phyloP scores from a whole-genome alignment of 2,888 invertebrate genomes.

The Octonoba sinensis region DNA sequence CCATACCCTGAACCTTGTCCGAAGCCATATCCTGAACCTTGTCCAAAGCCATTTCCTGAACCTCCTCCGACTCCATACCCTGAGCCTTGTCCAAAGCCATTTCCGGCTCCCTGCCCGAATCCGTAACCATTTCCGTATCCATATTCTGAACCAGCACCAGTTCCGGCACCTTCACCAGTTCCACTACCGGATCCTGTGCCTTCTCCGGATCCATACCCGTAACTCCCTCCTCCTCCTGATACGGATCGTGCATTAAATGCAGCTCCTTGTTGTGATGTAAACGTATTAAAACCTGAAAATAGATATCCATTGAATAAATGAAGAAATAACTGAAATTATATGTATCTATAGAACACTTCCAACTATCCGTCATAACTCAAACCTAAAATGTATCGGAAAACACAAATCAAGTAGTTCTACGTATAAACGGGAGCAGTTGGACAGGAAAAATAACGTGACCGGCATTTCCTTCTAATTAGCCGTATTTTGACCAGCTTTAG shows the following conservation, averaged over 20 bases:
- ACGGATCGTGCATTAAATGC: too few relatives aligned
- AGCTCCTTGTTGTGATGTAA: neutral
- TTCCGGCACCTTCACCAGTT: too few relatives aligned
- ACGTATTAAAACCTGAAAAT: too few relatives aligned
- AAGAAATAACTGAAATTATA: too few relatives aligned
- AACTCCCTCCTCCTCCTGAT: neutral
- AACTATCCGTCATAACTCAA: neutral
- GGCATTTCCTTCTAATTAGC: too few relatives aligned
- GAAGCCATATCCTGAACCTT: neutral
- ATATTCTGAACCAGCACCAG: neutral
- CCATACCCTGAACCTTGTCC: neutral
- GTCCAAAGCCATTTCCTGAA: neutral
- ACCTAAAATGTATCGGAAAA: too few relatives aligned
- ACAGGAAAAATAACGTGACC: too few relatives aligned
- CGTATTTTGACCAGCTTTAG: too few relatives aligned
- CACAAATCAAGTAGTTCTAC: too few relatives aligned
- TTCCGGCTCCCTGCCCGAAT: neutral
- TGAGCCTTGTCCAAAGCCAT: neutral
- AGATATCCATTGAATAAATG: too few relatives aligned
- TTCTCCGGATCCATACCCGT: neutral
- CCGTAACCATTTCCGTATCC: neutral
- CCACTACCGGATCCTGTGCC: neutral
- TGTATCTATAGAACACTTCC: neutral
- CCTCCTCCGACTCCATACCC: neutral
- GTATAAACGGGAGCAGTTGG: too few relatives aligned